These are phyloP conservation scores for Euwallacea fornicatus DNA, from an alignment of 1,140 invertebrate genomes.

Conservation along the genomic window DNA sequence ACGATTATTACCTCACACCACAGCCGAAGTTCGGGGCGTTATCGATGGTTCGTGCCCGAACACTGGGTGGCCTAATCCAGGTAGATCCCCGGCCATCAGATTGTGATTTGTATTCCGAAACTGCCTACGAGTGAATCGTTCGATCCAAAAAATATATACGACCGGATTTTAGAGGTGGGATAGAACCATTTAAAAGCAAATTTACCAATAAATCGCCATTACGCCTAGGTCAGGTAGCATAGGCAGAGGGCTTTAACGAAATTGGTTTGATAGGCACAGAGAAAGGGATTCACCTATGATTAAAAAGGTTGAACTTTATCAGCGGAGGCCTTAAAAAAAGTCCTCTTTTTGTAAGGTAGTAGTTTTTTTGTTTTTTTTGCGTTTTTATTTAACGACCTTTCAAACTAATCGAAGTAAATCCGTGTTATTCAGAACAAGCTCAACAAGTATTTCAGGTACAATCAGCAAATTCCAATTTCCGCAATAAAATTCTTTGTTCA, in stretches of 20 bases:
- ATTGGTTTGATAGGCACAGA: conserved; percentile 5
- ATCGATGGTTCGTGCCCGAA: conserved; percentile 24
- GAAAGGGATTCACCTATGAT: neutral
- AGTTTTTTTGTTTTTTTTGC: no score
- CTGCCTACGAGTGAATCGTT: conserved; percentile 31
- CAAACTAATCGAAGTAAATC: no score
- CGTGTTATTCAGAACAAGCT: no score
- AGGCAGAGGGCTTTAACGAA: conserved; percentile 7
- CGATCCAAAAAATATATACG: conserved; percentile 27
- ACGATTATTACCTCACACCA: no score
- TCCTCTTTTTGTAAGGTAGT: no score
- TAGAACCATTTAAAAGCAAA: conserved; percentile 45
- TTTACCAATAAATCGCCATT: conserved; percentile 44
- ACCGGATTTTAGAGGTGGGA: conserved; percentile 20
- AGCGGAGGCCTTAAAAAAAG: no score
- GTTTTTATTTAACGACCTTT: no score
- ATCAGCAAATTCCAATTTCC: no score
- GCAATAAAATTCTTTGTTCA: no score
- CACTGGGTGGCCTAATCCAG: conserved; percentile 32
- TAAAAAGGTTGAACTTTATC: no score
- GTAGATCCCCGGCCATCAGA: conserved; percentile 32
- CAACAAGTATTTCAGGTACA: no score
- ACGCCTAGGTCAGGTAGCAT: conserved; percentile 39
- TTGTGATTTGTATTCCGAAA: conserved; percentile 37
- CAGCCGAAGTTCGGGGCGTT: neutral